Percentiles rank a stretch among this genome's conserved stretches.
phyloP scores from a whole-genome alignment of 2,888 invertebrate genomes.

The Drosophila neonasuta region DNA sequence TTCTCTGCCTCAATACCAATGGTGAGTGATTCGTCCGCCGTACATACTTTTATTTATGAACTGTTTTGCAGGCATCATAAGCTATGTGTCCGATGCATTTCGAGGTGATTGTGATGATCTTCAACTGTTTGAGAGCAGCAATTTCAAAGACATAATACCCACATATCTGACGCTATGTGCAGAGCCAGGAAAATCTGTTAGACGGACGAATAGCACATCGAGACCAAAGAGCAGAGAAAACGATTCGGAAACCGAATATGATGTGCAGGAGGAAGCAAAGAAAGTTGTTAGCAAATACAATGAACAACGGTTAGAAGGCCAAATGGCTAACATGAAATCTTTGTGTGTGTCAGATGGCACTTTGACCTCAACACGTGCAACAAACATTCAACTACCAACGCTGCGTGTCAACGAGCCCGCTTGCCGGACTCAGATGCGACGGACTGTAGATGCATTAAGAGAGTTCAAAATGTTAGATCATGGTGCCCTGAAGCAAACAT shows the following conservation, averaged over 20 bases:
- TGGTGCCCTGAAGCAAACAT: conserved; percentile 75
- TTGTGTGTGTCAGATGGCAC: conserved; percentile 76
- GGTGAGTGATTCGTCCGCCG: conserved; percentile 54
- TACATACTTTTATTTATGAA: not conserved
- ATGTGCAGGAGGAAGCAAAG: conserved; percentile 32
- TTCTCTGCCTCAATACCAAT: conserved; percentile 80
- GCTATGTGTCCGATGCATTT: conserved; percentile 80
- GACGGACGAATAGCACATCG: conserved; percentile 42
- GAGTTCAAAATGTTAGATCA: conserved; percentile 80
- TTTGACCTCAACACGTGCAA: conserved; percentile 74
- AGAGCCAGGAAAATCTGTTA: conserved; percentile 80
- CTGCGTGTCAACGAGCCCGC: conserved; percentile 76
- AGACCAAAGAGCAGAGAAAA: conserved; percentile 49
- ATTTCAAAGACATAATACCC: conserved; percentile 79
- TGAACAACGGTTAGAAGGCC: conserved; percentile 69
- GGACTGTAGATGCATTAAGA: conserved; percentile 74
- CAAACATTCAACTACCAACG: conserved; percentile 74
- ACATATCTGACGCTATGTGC: conserved; percentile 80
- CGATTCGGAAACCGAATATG: conserved; percentile 47
- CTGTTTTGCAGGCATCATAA: conserved; percentile 71
- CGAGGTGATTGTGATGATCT: conserved; percentile 81
- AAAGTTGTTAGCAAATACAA: conserved; percentile 64
- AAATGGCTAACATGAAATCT: conserved; percentile 76
- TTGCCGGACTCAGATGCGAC: conserved; percentile 80
- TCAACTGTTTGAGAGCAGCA: conserved; percentile 79